These are phyloP conservation scores for Tribolium castaneum DNA, from an alignment of 1,140 invertebrate species.

Conservation along the genomic window DNA sequence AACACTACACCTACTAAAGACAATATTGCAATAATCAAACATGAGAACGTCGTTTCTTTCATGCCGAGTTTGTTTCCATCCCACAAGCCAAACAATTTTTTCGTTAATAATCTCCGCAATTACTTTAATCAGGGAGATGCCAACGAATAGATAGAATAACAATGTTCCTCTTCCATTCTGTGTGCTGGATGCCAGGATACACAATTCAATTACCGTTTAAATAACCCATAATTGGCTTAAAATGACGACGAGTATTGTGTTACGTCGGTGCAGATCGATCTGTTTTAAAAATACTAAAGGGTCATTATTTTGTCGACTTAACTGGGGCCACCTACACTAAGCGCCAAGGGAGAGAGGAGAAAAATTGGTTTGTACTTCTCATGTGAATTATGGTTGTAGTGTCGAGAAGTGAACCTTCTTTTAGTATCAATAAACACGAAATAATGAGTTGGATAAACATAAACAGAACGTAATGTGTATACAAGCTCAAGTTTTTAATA, in stretches of 20 bases:
- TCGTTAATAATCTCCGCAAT: background rate
- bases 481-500: no score
- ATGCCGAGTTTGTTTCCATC: background rate
- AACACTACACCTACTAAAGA: slow-evolving; percentile 18
- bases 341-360: no score
- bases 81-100: background rate
- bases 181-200: slow-evolving; percentile 4
- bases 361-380: no score
- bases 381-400: no score
- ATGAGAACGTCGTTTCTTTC: background rate
- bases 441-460: no score
- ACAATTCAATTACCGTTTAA: slow-evolving; percentile 44
- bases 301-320: no score
- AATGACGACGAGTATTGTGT: background rate
- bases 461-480: no score
- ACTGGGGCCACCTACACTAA: no score
- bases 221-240: slow-evolving; percentile 26
- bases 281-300: background rate
- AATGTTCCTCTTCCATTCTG: slow-evolving; percentile 24
- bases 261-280: background rate
- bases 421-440: no score
- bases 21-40: background rate
- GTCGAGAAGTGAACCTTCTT: no score
- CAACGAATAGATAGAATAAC: slow-evolving; percentile 21
- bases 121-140: slow-evolving; percentile 7